Conservation (phyloP, 2,113 vertebrate genomes). For the Raphicerus campestris region DNA sequence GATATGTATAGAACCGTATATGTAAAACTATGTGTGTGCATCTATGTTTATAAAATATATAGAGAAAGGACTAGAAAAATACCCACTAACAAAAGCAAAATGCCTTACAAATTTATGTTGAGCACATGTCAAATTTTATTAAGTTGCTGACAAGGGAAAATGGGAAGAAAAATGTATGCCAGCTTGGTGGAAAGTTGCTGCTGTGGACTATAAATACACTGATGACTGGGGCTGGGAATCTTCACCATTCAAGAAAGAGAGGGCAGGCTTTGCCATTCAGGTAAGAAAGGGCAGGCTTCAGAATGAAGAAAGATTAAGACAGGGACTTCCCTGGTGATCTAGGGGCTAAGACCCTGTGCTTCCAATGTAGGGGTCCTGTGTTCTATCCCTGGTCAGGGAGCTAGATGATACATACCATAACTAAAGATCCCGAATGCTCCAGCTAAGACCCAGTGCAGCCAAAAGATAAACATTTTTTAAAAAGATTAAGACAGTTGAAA, state of each 20-base stretch:
- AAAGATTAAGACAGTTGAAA: not conserved
- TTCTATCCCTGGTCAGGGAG: not conserved
- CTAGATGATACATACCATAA: not conserved
- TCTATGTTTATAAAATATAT: not conserved
- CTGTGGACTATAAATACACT: not conserved
- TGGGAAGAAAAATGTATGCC: not conserved
- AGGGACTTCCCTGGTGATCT: not conserved
- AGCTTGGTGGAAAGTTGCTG: not conserved
- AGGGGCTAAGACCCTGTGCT: not conserved
- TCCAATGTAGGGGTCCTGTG: not conserved
- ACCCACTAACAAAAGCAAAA: not conserved
- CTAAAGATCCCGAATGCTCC: not conserved
- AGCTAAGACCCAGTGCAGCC: not conserved
- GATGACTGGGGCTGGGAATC: not conserved
- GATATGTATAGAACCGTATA: not conserved
- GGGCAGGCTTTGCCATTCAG: not conserved
- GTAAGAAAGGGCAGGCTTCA: not conserved
- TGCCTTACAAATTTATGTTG: not conserved
- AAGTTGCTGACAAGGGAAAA: not conserved
- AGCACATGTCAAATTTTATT: not conserved
- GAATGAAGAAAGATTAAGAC: not conserved
- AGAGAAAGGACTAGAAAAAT: not conserved
- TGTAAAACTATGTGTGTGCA: not conserved
- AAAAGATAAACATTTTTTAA: not conserved
- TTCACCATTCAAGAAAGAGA: not conserved